Evolutionary conservation across 2,113 vertebrate genomes (phyloP), one percentile per base, ranked within the genome.

Genomic region (Onychorhynchus coronatus): DNA sequence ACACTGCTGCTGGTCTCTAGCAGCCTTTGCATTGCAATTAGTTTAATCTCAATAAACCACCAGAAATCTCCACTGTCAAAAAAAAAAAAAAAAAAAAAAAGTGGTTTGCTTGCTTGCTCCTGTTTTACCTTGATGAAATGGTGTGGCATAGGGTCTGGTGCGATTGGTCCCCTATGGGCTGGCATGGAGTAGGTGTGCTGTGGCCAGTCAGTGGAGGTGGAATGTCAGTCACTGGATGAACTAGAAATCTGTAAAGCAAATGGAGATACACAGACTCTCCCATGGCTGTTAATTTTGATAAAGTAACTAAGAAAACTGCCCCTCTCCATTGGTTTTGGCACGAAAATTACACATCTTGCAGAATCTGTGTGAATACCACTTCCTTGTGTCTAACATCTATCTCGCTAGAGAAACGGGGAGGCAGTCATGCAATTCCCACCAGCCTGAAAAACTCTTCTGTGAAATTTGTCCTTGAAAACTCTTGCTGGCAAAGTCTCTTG

Each of bases 321-420:
- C 33, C 5, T 44, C 27, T 50, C 3, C 5, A 10, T 42, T 56
- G 19, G 19, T 39, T 89, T 80, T 73, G 46, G 11, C 24, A 66
- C 11, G 7, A 68, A 93, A 81, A 73, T 63, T 6, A 6, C 5
- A 47, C 5, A 35, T 5, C 15, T 58, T 8, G 14, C 8, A 35
- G 42, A 61, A 12, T 27, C 14, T 55, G 3, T 53, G 11, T 46
- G 73, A 52, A 37, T 37, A 46, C 6, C 12, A 7, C 18, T 58
- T 71, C n/a, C 46, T 63, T 17, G 18, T 52, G 14, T 42, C 73
- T 31, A 55, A 22, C 27, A 37, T 9, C 59, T n/a, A 30, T 41
- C 9, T 41, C 1, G 0, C 7, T 0, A 0, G 46, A 63, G 33
- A 14, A 86, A 5, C 3, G 30, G 22, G 12, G 53, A 73, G 33